Evolutionary conservation across 2,888 invertebrate genomes (phyloP).

Genomic region (Sminthurides aquaticus): DNA sequence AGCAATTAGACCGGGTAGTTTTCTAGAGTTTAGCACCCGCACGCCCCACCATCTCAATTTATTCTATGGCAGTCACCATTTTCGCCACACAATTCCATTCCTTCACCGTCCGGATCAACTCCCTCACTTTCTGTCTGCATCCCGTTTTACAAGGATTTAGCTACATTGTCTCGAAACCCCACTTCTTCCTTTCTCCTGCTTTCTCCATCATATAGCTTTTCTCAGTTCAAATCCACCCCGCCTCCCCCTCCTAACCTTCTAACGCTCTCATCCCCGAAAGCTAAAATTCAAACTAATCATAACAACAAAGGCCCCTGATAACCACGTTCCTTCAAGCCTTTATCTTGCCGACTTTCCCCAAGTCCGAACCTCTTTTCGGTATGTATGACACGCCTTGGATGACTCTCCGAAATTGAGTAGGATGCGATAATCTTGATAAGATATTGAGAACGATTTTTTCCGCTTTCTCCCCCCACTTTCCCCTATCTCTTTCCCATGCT

Average conservation of each 20-base stretch:
- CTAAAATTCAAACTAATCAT: neutral
- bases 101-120: conserved; percentile 2
- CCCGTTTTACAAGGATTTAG: neutral
- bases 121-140: neutral
- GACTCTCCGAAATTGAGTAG: neutral
- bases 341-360: neutral
- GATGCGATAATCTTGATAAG: neutral
- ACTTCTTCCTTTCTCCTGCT: neutral
- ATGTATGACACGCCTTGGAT: neutral
- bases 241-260: too few relatives aligned
- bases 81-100: conserved; percentile 23
- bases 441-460: neutral
- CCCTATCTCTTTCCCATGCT: neutral
- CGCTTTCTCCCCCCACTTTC: neutral
- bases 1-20: conserved; percentile 27
- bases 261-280: too few relatives aligned
- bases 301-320: neutral
- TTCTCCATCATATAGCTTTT: neutral
- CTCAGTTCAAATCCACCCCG: neutral
- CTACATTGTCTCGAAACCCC: neutral
- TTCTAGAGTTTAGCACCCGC: conserved; percentile 37
- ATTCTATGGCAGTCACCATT: conserved; percentile 27
- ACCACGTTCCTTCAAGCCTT: neutral
- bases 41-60: conserved; percentile 36
- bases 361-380: neutral